These are phyloP conservation scores for Trachymyrmex cornetzi DNA, from an alignment of 1,140 invertebrate genomes.

Conservation along the genomic window DNA sequence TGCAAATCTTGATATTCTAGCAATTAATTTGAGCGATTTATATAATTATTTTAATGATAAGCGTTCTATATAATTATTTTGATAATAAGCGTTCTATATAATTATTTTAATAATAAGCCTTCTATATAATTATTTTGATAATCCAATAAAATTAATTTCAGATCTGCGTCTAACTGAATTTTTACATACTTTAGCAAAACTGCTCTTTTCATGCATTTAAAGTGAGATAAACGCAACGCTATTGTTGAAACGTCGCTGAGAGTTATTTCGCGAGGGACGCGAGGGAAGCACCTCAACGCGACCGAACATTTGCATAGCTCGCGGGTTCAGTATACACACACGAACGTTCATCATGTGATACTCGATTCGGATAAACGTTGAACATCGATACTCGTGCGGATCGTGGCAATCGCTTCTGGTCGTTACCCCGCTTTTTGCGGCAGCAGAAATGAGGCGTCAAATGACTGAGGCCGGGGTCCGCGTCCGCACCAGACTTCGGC, in stretches of 20 bases:
- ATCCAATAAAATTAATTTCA: no score
- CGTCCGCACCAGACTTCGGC: constrained; percentile 78
- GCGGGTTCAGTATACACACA: constrained; percentile 1
- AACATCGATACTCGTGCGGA: constrained; percentile 67
- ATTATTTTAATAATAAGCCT: no score
- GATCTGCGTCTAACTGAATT: no score
- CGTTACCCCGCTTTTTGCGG: constrained; percentile 78
- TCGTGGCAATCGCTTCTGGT: constrained; percentile 68
- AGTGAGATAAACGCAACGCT: not conserved
- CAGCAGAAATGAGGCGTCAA: constrained; percentile 81
- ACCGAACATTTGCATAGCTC: not conserved
- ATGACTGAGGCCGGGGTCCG: constrained; percentile 75
- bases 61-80: no score
- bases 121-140: no score
- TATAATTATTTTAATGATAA: no score
- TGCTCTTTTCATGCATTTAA: not conserved
- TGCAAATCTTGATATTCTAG: no score
- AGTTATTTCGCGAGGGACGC: not conserved
- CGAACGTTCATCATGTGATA: constrained; percentile 17
- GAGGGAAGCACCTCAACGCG: not conserved
- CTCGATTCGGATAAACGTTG: constrained; percentile 33
- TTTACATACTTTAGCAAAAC: no score
- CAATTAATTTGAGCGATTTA: no score
- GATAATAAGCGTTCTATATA: no score
- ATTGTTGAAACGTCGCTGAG: not conserved